A percentile compares a stretch with the other conserved stretches of the same genome.
Conservation (phyloP, 2,113 vertebrate genomes). For the Gymnogyps californianus region DNA sequence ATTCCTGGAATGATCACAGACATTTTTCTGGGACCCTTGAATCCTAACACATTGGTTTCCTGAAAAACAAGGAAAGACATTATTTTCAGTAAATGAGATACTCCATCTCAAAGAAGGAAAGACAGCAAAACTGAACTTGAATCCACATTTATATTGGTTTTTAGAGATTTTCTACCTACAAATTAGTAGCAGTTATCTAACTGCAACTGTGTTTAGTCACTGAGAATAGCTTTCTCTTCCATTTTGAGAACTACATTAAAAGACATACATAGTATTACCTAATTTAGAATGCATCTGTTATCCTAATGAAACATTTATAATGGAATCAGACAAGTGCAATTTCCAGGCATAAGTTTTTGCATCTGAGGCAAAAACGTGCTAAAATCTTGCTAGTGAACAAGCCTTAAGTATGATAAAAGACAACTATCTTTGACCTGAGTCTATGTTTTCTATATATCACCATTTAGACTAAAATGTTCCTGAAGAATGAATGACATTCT, state of each 20-base stretch:
- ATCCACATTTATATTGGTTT: not conserved
- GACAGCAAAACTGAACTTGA: not conserved
- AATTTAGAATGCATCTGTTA: not conserved
- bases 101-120: not conserved
- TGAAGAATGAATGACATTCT: not conserved
- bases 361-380: not conserved
- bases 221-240: not conserved
- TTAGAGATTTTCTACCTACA: not conserved
- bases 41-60: constrained; percentile 97
- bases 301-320: not conserved
- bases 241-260: not conserved
- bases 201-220: not conserved
- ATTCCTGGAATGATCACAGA: constrained; percentile 97
- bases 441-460: not conserved
- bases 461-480: not conserved
- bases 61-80: constrained; percentile 56
- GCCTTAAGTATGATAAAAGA: not conserved
- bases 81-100: not conserved
- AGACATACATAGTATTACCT: not conserved
- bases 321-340: not conserved
- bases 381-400: not conserved
- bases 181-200: not conserved
- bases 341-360: not conserved
- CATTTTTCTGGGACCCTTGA: constrained; percentile 97
- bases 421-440: not conserved